These are phyloP conservation scores for Leistus spinibarbis DNA, from an alignment of 2,888 invertebrate species.

Conservation along the genomic window DNA sequence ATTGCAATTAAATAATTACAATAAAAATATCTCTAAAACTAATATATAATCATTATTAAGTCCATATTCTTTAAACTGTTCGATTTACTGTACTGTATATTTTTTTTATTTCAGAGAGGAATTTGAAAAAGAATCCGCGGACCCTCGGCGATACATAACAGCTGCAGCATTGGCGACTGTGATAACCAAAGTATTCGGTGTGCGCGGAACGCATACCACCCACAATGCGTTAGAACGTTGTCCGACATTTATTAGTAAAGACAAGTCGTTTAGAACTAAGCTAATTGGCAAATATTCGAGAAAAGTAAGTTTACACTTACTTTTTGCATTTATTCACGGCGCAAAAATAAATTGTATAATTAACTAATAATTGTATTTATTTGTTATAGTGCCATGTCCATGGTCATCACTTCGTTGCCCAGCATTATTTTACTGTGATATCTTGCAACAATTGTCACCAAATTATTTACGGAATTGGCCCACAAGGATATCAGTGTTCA, in stretches of 20 bases:
- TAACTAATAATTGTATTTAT: conserved; percentile 1
- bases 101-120: conserved; percentile 59
- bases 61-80: too few relatives aligned
- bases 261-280: conserved; percentile 75
- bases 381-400: conserved; percentile 71
- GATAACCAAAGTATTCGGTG: conserved; percentile 75
- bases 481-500: conserved; percentile 95
- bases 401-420: conserved; percentile 89
- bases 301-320: conserved; percentile 59
- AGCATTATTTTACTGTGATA: conserved; percentile 87
- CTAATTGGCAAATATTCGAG: conserved; percentile 69
- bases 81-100: conserved; percentile 10
- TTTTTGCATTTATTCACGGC: too few relatives aligned
- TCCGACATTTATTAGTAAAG: conserved; percentile 84
- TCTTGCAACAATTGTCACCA: conserved; percentile 93
- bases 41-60: too few relatives aligned
- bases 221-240: conserved; percentile 71
- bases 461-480: conserved; percentile 93
- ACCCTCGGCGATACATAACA: conserved; percentile 69
- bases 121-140: conserved; percentile 66
- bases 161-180: conserved; percentile 83
- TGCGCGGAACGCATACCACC: conserved; percentile 65
- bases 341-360: conserved; percentile 4
- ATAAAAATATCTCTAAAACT: too few relatives aligned
- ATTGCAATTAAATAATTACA: too few relatives aligned